Conservation (phyloP, 2,113 vertebrate species). For the Odocoileus virginianus region DNA sequence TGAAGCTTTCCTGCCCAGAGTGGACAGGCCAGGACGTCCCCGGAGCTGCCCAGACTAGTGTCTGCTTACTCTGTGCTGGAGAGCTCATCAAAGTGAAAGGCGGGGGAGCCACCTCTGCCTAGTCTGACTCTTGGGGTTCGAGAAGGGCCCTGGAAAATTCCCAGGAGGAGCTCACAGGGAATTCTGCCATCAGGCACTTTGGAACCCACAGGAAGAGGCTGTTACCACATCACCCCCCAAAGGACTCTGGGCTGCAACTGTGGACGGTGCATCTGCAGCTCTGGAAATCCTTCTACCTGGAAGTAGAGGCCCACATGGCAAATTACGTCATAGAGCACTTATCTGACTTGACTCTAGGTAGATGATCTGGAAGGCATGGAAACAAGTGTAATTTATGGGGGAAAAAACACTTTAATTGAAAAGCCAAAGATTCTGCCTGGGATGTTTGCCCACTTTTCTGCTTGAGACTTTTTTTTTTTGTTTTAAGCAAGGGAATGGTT, state of each 20-base stretch:
- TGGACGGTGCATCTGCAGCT: not conserved
- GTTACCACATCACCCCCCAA: not conserved
- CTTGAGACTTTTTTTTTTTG: not conserved
- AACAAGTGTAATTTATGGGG: not conserved
- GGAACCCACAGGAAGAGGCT: not conserved
- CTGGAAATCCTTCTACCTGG: not conserved
- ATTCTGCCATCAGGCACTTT: not conserved
- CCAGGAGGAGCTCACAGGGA: not conserved
- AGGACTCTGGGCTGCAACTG: not conserved
- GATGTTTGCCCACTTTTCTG: not conserved
- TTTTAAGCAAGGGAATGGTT: not conserved
- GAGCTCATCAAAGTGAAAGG: not conserved
- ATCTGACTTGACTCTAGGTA: not conserved
- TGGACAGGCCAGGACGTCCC: not conserved
- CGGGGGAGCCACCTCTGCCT: not conserved
- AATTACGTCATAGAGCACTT: not conserved
- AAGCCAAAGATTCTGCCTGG: not conserved
- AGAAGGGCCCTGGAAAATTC: not conserved
- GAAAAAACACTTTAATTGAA: not conserved
- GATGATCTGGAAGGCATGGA: not conserved
- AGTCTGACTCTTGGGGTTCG: not conserved
- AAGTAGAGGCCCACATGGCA: not conserved
- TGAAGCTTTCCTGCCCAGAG: not conserved
- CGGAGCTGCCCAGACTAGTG: not conserved
- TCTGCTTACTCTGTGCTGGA: not conserved